These are phyloP conservation scores for Stegodyphus dumicola DNA, from an alignment of 1,140 invertebrate species.

Conservation along the genomic window DNA sequence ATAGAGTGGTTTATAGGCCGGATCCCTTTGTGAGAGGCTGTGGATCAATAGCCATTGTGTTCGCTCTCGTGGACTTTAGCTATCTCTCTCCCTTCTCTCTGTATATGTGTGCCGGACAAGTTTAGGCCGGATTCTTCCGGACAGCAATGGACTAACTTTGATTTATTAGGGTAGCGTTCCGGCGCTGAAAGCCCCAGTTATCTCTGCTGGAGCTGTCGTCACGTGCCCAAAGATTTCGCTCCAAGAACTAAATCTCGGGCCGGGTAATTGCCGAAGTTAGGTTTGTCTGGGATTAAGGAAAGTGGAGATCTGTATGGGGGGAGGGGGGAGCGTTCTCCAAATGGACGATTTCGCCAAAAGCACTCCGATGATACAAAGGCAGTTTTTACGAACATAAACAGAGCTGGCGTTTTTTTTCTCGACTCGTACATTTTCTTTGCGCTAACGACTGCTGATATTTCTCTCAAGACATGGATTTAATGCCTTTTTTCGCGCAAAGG, in stretches of 20 bases:
- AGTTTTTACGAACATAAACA: too few relatives aligned
- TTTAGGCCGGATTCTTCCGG: slow-evolving; percentile 47
- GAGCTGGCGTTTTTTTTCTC: too few relatives aligned
- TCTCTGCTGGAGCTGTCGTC: slow-evolving; percentile 38
- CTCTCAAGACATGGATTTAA: too few relatives aligned
- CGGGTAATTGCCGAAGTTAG: slow-evolving; percentile 16
- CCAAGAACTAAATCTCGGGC: slow-evolving; percentile 36
- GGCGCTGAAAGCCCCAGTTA: slow-evolving; percentile 15
- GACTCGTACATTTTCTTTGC: too few relatives aligned
- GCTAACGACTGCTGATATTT: too few relatives aligned
- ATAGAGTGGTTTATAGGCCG: slow-evolving; percentile 56
- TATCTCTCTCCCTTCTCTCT: too few relatives aligned
- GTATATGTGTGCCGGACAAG: slow-evolving; percentile 4
- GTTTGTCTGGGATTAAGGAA: background rate
- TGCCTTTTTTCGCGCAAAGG: too few relatives aligned
- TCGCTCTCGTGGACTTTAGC: background rate
- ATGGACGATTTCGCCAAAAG: too few relatives aligned
- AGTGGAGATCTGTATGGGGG: too few relatives aligned
- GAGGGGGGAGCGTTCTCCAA: too few relatives aligned
- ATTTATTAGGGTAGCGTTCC: slow-evolving; percentile 27
- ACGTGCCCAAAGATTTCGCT: slow-evolving; percentile 31
- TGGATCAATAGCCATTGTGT: slow-evolving; percentile 50
- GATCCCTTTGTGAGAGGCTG: slow-evolving; percentile 27
- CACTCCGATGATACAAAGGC: too few relatives aligned
- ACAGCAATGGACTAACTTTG: slow-evolving; percentile 55